These are phyloP conservation scores for Himalopsyche kuldschensis DNA, from an alignment of 2,888 invertebrate genomes.

Conservation along the genomic window DNA sequence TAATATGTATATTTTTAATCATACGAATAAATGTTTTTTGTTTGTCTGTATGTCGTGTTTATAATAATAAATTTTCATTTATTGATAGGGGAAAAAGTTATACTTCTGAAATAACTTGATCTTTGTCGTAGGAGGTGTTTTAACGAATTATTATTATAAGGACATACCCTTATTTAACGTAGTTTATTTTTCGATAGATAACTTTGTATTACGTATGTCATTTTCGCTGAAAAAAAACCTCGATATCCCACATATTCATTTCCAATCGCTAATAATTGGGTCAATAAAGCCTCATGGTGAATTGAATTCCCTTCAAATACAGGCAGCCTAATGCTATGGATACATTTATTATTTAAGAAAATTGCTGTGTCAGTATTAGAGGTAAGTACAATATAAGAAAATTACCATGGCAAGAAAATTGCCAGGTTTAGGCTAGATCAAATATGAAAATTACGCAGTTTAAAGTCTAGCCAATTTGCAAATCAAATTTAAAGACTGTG, in stretches of 20 bases:
- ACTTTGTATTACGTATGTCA: too few relatives aligned
- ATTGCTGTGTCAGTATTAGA: neutral
- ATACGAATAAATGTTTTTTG: too few relatives aligned
- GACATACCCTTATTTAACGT: too few relatives aligned
- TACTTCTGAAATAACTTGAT: too few relatives aligned
- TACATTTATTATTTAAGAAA: neutral
- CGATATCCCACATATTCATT: neutral
- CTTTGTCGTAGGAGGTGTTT: too few relatives aligned
- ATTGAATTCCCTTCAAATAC: neutral
- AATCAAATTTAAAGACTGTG: neutral
- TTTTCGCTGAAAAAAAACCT: too few relatives aligned
- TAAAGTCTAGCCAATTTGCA: conserved; percentile 1
- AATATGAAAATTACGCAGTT: conserved; percentile 1
- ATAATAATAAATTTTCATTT: too few relatives aligned
- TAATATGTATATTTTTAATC: too few relatives aligned
- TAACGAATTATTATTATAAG: too few relatives aligned
- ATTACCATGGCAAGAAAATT: neutral
- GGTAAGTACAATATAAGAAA: neutral
- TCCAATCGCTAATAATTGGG: neutral
- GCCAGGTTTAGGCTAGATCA: neutral
- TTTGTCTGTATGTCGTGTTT: too few relatives aligned
- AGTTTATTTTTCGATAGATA: too few relatives aligned
- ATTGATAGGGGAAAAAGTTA: too few relatives aligned
- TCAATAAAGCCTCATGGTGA: neutral
- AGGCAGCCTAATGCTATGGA: neutral